Conservation (phyloP, 2,888 invertebrate genomes). For the Monoplex corrugatus region DNA sequence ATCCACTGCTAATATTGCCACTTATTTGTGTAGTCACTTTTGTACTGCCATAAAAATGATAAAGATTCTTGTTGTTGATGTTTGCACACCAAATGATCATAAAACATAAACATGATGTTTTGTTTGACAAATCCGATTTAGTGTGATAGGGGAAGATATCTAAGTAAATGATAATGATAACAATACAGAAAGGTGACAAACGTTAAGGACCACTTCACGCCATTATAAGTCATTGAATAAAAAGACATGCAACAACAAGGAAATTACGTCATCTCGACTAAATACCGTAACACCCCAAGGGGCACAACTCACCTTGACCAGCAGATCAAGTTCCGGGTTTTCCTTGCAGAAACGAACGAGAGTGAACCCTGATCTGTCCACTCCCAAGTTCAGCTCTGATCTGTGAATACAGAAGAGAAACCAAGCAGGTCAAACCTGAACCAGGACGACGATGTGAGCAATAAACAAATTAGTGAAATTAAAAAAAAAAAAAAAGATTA, state of each 20-base stretch:
- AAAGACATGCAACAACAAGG: conserved; percentile 34
- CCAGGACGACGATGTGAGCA: not conserved
- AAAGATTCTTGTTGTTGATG: too few relatives aligned
- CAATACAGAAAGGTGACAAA: conserved; percentile 22
- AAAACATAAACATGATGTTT: too few relatives aligned
- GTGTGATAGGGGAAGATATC: too few relatives aligned
- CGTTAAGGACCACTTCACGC: not conserved
- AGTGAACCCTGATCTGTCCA: conserved; percentile 80
- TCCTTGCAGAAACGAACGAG: conserved; percentile 77
- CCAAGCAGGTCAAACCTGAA: too few relatives aligned
- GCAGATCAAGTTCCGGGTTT: conserved; percentile 74
- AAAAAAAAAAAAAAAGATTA: too few relatives aligned
- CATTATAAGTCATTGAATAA: not conserved
- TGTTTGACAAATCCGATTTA: too few relatives aligned
- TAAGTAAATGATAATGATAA: not conserved
- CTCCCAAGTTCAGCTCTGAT: conserved; percentile 80
- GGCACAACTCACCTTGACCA: conserved; percentile 73
- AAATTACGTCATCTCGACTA: not conserved
- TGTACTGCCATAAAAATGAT: too few relatives aligned
- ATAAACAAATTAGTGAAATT: too few relatives aligned
- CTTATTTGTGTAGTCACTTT: too few relatives aligned
- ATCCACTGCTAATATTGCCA: too few relatives aligned
- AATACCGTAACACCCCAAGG: not conserved
- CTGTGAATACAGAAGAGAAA: conserved; percentile 61
- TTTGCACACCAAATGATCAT: too few relatives aligned